Conservation (phyloP, 1,140 invertebrate species). For the Panulirus ornatus region DNA sequence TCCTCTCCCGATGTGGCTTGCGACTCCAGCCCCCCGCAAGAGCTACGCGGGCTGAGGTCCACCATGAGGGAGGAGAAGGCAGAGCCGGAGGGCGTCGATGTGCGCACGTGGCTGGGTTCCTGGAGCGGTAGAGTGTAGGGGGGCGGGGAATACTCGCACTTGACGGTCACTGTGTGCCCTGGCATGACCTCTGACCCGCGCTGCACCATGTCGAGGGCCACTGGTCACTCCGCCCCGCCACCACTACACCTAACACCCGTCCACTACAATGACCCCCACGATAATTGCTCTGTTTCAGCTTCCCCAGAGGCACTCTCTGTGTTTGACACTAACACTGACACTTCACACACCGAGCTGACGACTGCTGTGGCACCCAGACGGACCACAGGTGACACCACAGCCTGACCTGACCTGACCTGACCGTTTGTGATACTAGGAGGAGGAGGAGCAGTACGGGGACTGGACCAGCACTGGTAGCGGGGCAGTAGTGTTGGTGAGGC, state of each 20-base stretch:
- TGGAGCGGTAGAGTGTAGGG: slow-evolving; percentile 65
- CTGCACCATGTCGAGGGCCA: slow-evolving; percentile 51
- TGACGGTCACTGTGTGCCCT: slow-evolving; percentile 51
- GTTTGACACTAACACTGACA: neutral
- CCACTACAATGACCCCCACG: neutral
- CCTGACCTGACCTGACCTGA: neutral
- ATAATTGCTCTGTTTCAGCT: neutral
- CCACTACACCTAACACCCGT: neutral
- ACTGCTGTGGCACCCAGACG: neutral
- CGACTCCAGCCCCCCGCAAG: slow-evolving; percentile 54
- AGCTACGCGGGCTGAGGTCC: slow-evolving; percentile 49
- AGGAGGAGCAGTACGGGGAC: neutral
- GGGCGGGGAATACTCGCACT: slow-evolving; percentile 67
- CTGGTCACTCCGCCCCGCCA: slow-evolving; percentile 1
- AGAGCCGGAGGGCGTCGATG: neutral
- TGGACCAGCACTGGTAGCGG: slow-evolving; percentile 23
- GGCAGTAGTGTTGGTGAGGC: neutral
- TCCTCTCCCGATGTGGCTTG: slow-evolving; percentile 51
- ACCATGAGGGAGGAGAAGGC: slow-evolving; percentile 47
- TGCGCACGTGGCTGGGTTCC: slow-evolving; percentile 3
- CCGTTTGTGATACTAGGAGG: neutral
- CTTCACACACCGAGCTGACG: neutral
- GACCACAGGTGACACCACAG: neutral
- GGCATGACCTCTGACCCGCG: slow-evolving; percentile 31
- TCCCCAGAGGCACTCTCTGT: neutral